Evolutionary conservation across 92 coral and sea anemone species (phyloP).

Genomic region (Isaurus tuberculatus): DNA sequence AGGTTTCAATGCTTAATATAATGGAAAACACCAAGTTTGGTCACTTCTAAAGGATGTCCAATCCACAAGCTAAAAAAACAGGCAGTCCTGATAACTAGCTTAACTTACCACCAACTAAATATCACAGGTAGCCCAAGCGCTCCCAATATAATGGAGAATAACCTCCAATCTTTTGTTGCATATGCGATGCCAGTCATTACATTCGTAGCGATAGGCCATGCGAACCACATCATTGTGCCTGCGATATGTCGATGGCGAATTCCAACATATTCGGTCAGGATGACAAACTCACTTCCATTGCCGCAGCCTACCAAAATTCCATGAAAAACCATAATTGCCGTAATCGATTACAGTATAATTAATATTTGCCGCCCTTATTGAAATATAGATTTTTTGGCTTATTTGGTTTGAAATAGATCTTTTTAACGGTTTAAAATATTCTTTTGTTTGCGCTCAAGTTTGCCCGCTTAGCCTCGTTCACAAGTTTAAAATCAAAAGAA

Average conservation of each 20-base stretch:
- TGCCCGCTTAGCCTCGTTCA: no score
- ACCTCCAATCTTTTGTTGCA: conserved; percentile 76
- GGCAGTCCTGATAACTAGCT: background rate
- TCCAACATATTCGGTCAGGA: conserved; percentile 77
- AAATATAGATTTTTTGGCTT: no score
- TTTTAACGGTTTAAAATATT: no score
- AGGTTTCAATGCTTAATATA: no score
- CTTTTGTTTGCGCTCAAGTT: no score
- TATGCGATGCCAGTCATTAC: conserved; percentile 73
- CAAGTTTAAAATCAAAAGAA: no score
- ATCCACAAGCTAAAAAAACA: background rate
- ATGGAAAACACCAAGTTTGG: no score
- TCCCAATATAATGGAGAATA: conserved; percentile 63
- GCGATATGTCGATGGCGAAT: conserved; percentile 73
- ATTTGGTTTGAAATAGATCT: no score
- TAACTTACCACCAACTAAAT: conserved; percentile 71
- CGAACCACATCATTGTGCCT: conserved; percentile 69
- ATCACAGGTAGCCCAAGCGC: conserved; percentile 64
- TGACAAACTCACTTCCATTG: conserved; percentile 70
- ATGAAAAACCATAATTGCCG: no score
- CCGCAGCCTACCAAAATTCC: conserved; percentile 66
- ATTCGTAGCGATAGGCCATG: conserved; percentile 68
- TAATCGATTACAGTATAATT: no score
- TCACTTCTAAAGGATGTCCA: no score
- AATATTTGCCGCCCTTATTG: no score